These are phyloP conservation scores for Leptodactylus fallax DNA, from an alignment of 2,797 vertebrate genomes.

Conservation along the genomic window DNA sequence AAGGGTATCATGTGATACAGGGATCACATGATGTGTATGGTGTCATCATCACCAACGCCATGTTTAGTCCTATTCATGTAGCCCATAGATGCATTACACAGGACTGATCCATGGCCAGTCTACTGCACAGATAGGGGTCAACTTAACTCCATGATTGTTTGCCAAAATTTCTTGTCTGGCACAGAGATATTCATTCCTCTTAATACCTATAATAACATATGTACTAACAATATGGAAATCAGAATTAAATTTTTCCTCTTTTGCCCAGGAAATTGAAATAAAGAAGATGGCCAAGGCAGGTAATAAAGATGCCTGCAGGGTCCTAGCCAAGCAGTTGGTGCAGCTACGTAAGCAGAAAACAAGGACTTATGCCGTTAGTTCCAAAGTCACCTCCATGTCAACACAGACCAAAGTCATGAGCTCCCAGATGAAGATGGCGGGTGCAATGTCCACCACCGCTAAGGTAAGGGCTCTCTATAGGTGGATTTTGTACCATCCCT, in stretches of 20 bases:
- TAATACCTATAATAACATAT: too few species aligned
- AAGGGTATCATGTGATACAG: too few species aligned
- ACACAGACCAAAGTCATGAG: constrained; percentile 97
- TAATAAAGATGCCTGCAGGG: constrained; percentile 93
- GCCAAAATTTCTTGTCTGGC: too few species aligned
- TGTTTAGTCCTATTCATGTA: too few species aligned
- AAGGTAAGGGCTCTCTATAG: constrained; percentile 78
- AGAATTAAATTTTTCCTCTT: background rate
- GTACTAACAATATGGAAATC: too few species aligned
- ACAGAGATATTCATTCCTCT: too few species aligned
- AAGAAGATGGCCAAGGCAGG: constrained; percentile 99
- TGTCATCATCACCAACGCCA: too few species aligned
- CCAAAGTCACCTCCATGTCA: constrained; percentile 97
- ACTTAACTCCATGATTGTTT: too few species aligned
- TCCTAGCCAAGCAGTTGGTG: constrained; percentile 95
- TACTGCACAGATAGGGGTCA: too few species aligned
- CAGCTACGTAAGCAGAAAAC: constrained; percentile 95
- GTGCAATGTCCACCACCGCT: constrained; percentile 94
- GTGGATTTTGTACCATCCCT: background rate
- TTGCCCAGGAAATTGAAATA: constrained; percentile 92
- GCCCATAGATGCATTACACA: too few species aligned
- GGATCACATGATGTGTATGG: too few species aligned
- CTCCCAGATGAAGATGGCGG: constrained; percentile 99
- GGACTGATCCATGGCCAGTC: too few species aligned
- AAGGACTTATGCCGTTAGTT: constrained; percentile 95